Evolutionary conservation across 2,797 vertebrate species (phyloP), one percentile per base, ranked within the genome.

Genomic region (Macropus fuliginosus): DNA sequence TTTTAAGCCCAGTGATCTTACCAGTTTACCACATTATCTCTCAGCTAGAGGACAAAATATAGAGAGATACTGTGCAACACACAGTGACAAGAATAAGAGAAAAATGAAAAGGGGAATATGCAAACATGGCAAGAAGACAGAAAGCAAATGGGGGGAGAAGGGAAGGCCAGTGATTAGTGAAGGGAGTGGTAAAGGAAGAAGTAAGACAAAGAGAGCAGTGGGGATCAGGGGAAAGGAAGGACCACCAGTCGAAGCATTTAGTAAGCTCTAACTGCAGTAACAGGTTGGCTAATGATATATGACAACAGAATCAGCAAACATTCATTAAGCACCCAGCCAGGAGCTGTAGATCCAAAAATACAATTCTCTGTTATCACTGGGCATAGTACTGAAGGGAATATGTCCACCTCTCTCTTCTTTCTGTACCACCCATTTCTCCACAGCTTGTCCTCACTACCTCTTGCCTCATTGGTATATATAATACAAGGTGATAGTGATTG

Each of bases 61-160:
- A 81, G 31, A 62, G 59, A 81, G n/a, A 81, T 81, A 46, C n/a
- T 40, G n/a, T 81, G n/a, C 4, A 5, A 74, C n/a, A 74, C 34
- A 81, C 5, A 81, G 66, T 24, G 66, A 81, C 40, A 18, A 74
- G n/a, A 74, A 18, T 31, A 31, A 59, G 57, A 40, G 16, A 74
- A 40, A 74, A 40, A 40, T 40, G 18, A 74, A 81, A 29, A 24
- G 21, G 34, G 62, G 34, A 40, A n/a, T n/a, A 16, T 66, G n/a
- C 34, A n/a, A 5, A 66, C 13, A n/a, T 66, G 62, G 62, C 34
- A 74, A 74, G 66, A 24, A 40, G 66, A 90, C 87, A 96, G 91
- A 96, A 97, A 94, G 6, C 24, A 54, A 94, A 90, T 91, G 97
- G 59, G 55, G 55, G 95, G 94, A 5, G 93, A 52, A 0, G 0